Base-by-base conservation (phyloP, 2,797 vertebrate genomes). In the Gymnothorax javanicus region DNA sequence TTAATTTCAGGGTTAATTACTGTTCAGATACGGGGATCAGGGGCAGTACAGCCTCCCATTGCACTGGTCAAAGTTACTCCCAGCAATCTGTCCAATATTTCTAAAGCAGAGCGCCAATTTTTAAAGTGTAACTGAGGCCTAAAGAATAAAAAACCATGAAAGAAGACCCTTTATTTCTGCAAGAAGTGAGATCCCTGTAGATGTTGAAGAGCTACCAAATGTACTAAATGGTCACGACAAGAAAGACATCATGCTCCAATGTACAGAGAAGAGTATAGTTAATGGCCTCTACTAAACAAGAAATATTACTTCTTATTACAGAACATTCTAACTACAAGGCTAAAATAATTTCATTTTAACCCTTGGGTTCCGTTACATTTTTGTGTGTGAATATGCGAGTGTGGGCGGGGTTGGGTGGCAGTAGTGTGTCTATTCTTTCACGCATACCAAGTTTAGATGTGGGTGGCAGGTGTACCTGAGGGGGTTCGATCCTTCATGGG, bases 401-500 rank as follows among this genome's bases (percentile, higher is more conserved):
- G 33, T 43, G 33, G 33, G 33, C 2, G 33, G 33, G 33, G 33
- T 43, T 43, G 33, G 33, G 8, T 4, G 43, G 15, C 77, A 81
- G 15, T 23, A 20, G 20, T 7, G 50, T 83, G 12, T 52, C 9
- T 9, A 79, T 86, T 58, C 5, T 25, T 62, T 50, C 82, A 85
- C 12, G 62, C 56, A 27, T 52, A n/a, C 71, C 77, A 50, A 15
- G 56, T 56, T 67, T 25, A 52, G 20, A 25, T n/a, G 27, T 69
- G 11, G 25, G 2, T 25, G 58, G 17, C 60, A 13, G n/a, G 62
- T 33, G 57, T 92, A 99, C 99, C 99, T 98, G 98, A 94, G 91
- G 95, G 96, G 87, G 94, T 94, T 86, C 98, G 99, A 92, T 98
- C 97, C 93, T 97, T 95, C 96, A 97, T 97, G 0, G 96, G 95